Base-by-base conservation (phyloP, 2,113 vertebrate species). In the Excalfactoria chinensis region DNA sequence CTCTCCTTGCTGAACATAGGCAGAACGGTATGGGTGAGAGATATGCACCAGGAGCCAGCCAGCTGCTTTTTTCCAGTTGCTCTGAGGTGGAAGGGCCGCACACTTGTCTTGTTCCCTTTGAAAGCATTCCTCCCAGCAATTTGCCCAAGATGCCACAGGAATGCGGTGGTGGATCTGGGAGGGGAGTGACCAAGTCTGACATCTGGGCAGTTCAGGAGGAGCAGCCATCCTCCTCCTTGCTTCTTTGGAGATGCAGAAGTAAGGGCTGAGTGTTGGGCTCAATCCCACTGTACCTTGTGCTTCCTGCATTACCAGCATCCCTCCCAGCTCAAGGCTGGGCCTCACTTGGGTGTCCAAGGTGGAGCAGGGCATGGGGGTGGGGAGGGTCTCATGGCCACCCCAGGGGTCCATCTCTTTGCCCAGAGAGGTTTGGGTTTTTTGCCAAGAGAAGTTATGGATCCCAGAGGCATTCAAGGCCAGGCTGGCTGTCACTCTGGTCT, bases 131-230 rank as follows among this genome's bases (percentile, higher is more conserved):
- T 66, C 16, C 0, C 0, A 70, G 78, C 2, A 1, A 19, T 40
- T 56, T 3, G 12, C 88, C 88, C 62, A 14, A 90, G 66, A 66
- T 81, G 83, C 96, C 83, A 11, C 90, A 94, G 90, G 93, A 96
- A 95, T 88, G 92, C 7, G 0, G 75, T 1, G 30, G 9, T 68
- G 70, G 46, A 21, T 8, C 81, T 19, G 90, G 40, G 83, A 90
- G 18, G 70, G 58, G 78, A 93, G 58, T 3, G 0, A 67, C 70
- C 18, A 68, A 80, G n/a, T 7, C 67, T 83, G 28, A 0, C 1
- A 5, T 25, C 48, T 89, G 53, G 90, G 70, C 37, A 66, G 70
- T 62, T 93, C 53, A 92, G 71, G 91, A 95, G 93, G 68, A 94
- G 60, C 59, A 73, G 83, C 49, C 3, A 0, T 62, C 20, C 67